Evolutionary conservation across 2,113 vertebrate species (phyloP).

Genomic region (Formicarius rufipectus): DNA sequence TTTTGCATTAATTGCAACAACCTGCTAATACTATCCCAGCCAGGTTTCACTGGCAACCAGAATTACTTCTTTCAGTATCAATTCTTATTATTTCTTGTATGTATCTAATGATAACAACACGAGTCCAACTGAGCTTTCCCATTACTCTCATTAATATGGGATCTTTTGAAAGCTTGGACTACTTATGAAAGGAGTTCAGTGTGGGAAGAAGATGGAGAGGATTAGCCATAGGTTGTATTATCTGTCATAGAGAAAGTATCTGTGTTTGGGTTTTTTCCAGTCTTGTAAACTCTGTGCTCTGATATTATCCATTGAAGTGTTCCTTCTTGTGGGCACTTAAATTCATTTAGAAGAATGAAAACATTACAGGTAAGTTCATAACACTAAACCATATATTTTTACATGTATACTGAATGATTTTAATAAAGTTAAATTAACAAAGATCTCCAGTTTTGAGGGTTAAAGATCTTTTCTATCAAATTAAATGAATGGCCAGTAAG

Average conservation of each 20-base stretch:
- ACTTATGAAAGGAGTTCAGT: neutral
- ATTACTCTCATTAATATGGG: neutral
- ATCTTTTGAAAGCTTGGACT: neutral
- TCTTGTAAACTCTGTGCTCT: neutral
- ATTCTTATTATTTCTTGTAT: neutral
- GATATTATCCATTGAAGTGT: neutral
- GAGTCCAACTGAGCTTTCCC: neutral
- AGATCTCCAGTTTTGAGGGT: neutral
- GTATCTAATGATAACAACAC: neutral
- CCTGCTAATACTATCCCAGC: slow-evolving; percentile 16
- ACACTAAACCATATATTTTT: neutral
- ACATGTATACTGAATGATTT: neutral
- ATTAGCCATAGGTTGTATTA: neutral
- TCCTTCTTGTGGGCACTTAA: neutral
- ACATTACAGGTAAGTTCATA: neutral
- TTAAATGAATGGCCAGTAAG: neutral
- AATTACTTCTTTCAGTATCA: neutral
- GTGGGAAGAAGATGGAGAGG: neutral
- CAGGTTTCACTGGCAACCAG: neutral
- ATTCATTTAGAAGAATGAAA: neutral
- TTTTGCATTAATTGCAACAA: slow-evolving; percentile 55
- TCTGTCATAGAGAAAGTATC: neutral
- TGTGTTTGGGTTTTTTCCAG: neutral
- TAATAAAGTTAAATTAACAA: neutral
- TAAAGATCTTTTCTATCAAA: neutral